phyloP scores from a whole-genome alignment of 2,888 invertebrate genomes.

The Hecatera dysodea region DNA sequence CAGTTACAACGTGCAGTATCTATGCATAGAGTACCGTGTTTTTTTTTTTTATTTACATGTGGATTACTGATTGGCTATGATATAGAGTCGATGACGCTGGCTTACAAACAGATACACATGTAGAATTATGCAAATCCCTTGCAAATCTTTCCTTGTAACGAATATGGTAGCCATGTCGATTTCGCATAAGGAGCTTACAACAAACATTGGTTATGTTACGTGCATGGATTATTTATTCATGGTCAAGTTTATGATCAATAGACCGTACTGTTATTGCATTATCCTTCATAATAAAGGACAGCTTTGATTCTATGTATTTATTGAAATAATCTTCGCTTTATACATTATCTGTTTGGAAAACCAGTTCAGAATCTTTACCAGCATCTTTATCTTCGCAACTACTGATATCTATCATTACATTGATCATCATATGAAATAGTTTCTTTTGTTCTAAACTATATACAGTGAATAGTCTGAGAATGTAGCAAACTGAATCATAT shows the following conservation, averaged over 20 bases:
- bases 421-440: conserved; percentile 8
- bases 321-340: not conserved
- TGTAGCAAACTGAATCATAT: conserved; percentile 54
- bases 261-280: conserved; percentile 39
- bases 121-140: conserved; percentile 80
- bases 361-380: not conserved
- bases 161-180: conserved; percentile 68
- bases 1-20: conserved; percentile 4
- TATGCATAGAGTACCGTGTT: conserved; percentile 23
- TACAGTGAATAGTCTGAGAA: conserved; percentile 30
- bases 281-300: conserved; percentile 34
- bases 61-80: conserved; percentile 47
- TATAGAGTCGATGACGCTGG: conserved; percentile 48
- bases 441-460: conserved; percentile 40
- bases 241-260: conserved; percentile 66
- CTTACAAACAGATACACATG: conserved; percentile 70
- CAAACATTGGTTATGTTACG: conserved; percentile 57
- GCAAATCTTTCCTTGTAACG: conserved; percentile 72
- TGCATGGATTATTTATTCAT: conserved; percentile 60
- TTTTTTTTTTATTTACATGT: conserved; percentile 22
- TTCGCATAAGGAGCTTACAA: conserved; percentile 67
- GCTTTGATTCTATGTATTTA: conserved; percentile 11
- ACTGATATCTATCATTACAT: conserved; percentile 4
- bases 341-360: conserved; percentile 5
- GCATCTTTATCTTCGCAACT: not conserved